Evolutionary conservation across 2,113 vertebrate species (phyloP), one percentile per base, ranked within the genome.

Genomic region (Drymodes brunneopygia): DNA sequence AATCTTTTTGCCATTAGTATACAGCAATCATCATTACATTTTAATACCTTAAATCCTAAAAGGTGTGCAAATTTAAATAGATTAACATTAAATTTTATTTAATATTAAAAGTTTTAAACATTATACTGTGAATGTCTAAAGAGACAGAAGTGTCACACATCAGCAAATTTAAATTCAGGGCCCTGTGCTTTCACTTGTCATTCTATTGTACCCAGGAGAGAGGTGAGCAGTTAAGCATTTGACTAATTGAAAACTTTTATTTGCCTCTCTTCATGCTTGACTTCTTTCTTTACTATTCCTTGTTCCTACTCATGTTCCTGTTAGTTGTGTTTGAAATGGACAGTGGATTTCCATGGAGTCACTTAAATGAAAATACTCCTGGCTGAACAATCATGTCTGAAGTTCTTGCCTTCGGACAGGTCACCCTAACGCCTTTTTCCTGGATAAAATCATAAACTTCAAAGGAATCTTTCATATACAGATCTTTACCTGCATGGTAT

Each of bases 171-270:
- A 44, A 88, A 92, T 45, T 77, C 71, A 69, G 31, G 25, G 24
- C 25, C 33, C n/a, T 81, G 54, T 92, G 56, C 28, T 81, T 86
- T 70, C 72, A 66, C 47, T 85, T 94, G 64, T 91, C 79, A 83
- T 88, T 95, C 58, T 78, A 6, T 61, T 13, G 0, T 23, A 90
- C 74, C 71, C 88, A 62, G 58, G 67, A 85, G 78, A 42, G 53
- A 82, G 38, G 17, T 60, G 42, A 90, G 20, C 48, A 85, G 65
- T 81, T 88, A 92, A 89, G 38, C 54, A 80, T 86, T 42, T 90
- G 62, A 90, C 74, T 91, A 86, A 96, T 81, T 91, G 78, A 85
- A 94, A 91, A 89, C 19, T 77, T 74, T 81, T 92, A 53, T 86
- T 91, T 95, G 24, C 33, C 4, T 89, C 25, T 78, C 19, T 88